These are phyloP conservation scores for Melanotaenia maccullochi DNA, from an alignment of 2,797 vertebrate species.

Conservation along the genomic window DNA sequence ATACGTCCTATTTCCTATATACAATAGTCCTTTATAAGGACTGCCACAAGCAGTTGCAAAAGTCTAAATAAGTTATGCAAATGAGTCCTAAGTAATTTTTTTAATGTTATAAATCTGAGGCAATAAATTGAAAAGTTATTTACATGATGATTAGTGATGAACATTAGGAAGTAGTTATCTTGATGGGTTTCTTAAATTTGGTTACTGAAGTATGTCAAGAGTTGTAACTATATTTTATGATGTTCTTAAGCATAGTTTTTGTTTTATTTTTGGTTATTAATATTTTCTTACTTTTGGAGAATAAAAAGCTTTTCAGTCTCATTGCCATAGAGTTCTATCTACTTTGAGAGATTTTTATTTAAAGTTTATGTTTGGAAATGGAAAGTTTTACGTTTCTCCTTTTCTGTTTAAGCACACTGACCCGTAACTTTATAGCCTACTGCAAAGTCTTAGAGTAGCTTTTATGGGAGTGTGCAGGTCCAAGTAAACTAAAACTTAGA, in stretches of 20 bases:
- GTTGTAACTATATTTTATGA: not conserved
- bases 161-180: not conserved
- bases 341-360: not conserved
- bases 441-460: not conserved
- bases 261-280: not conserved
- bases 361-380: not conserved
- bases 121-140: slow-evolving; percentile 18
- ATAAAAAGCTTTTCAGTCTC: not conserved
- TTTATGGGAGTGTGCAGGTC: slow-evolving; percentile 25
- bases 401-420: not conserved
- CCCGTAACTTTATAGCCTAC: too few species aligned
- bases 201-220: not conserved
- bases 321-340: not conserved
- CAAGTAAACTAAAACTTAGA: slow-evolving; percentile 22
- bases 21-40: not conserved
- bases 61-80: too few species aligned
- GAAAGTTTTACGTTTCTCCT: not conserved
- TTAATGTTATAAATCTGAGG: slow-evolving; percentile 2
- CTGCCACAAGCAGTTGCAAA: too few species aligned
- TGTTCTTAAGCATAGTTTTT: not conserved
- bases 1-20: not conserved
- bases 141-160: not conserved
- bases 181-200: too few species aligned
- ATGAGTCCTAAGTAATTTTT: too few species aligned
- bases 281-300: not conserved